Evolutionary conservation across 1,140 invertebrate genomes (phyloP).

Genomic region (Dendrolimus punctatus): DNA sequence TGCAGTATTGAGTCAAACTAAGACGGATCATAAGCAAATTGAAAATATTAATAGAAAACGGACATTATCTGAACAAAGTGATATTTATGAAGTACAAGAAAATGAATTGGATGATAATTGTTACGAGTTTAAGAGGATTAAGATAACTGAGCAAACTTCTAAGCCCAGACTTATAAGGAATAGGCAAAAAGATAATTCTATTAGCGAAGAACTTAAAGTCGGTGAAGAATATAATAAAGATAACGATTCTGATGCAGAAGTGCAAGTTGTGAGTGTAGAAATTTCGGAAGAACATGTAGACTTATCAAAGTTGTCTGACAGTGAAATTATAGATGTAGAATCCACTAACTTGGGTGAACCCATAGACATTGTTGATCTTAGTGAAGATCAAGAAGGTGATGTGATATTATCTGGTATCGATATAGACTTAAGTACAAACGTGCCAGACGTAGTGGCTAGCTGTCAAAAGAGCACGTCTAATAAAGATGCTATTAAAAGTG

Average conservation of each 20-base stretch:
- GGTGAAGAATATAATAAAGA: conserved; percentile 20
- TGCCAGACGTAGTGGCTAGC: conserved; percentile 58
- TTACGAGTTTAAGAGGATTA: conserved; percentile 58
- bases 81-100: conserved; percentile 47
- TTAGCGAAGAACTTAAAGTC: conserved; percentile 25
- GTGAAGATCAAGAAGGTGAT: conserved; percentile 44
- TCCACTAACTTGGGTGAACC: conserved; percentile 32
- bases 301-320: conserved; percentile 25
- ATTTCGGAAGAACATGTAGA: conserved; percentile 23
- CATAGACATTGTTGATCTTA: conserved; percentile 52
- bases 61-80: conserved; percentile 50
- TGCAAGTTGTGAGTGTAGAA: conserved; percentile 50
- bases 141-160: conserved; percentile 39
- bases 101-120: conserved; percentile 55
- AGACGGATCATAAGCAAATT: conserved; percentile 28
- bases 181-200: conserved; percentile 29
- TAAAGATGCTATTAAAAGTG: conserved; percentile 23
- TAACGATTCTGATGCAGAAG: conserved; percentile 50
- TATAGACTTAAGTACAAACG: conserved; percentile 43
- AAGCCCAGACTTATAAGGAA: conserved; percentile 55
- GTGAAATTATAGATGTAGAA: conserved; percentile 48
- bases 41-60: conserved; percentile 41
- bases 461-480: conserved; percentile 29
- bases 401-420: conserved; percentile 35
- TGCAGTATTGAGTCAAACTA: conserved; percentile 17